Evolutionary conservation across 2,888 invertebrate genomes (phyloP).

Genomic region (Thumatha senex): DNA sequence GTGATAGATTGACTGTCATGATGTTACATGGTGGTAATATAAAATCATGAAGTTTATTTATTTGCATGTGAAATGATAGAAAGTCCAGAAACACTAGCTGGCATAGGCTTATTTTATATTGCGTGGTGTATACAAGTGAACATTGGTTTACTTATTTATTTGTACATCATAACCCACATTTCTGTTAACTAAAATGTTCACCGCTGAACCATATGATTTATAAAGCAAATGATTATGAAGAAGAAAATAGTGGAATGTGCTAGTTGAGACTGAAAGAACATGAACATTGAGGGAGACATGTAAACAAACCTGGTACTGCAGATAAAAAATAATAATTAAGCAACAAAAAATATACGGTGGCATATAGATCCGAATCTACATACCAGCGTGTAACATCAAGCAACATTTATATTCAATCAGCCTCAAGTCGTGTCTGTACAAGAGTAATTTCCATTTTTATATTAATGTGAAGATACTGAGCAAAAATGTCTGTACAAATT

Average conservation of each 20-base stretch:
- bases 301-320: constrained; percentile 41
- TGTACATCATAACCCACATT: constrained; percentile 18
- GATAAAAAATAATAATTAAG: constrained; percentile 11
- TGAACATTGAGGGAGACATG: constrained; percentile 35
- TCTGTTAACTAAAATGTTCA: constrained; percentile 17
- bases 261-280: constrained; percentile 44
- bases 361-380: constrained; percentile 3
- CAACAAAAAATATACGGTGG: constrained; percentile 7
- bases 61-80: constrained; percentile 18
- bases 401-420: constrained; percentile 36
- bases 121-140: constrained; percentile 1
- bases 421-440: constrained; percentile 43
- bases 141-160: not conserved
- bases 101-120: constrained; percentile 10
- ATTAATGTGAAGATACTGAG: constrained; percentile 37
- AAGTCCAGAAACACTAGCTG: constrained; percentile 1
- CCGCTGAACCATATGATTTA: constrained; percentile 29
- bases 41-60: constrained; percentile 11
- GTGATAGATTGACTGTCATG: constrained; percentile 10
- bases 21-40: constrained; percentile 11
- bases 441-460: constrained; percentile 29
- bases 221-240: constrained; percentile 34
- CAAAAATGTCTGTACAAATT: constrained; percentile 30
- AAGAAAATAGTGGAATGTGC: constrained; percentile 32
- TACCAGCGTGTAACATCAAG: constrained; percentile 2